Percentiles rank a stretch among this genome's conserved stretches.
phyloP scores from a whole-genome alignment of 2,888 invertebrate genomes.

The Venusia cambrica region DNA sequence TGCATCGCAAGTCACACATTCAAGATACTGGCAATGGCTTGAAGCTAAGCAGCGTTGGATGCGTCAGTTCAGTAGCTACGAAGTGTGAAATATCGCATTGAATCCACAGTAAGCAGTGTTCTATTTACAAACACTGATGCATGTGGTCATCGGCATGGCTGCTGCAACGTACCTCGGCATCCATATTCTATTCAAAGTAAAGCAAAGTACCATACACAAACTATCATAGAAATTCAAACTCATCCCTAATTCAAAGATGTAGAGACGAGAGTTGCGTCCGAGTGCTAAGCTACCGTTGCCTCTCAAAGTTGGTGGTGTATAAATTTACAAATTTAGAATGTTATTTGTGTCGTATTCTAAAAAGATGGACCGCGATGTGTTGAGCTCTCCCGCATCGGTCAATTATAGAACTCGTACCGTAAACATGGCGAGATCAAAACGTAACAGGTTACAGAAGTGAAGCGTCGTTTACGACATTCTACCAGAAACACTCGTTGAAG shows the following conservation, averaged over 20 bases:
- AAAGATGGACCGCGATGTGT: slow-evolving; percentile 80
- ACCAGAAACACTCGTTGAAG: slow-evolving; percentile 25
- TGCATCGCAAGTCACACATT: slow-evolving; percentile 40
- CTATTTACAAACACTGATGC: slow-evolving; percentile 81
- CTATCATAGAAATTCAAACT: slow-evolving; percentile 14
- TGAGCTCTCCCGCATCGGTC: slow-evolving; percentile 80
- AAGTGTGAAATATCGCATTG: slow-evolving; percentile 50
- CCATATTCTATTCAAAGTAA: slow-evolving; percentile 62
- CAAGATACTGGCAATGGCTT: slow-evolving; percentile 32
- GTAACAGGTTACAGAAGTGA: slow-evolving; percentile 43
- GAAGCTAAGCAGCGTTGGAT: slow-evolving; percentile 47
- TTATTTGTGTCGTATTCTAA: slow-evolving; percentile 81
- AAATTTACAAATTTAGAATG: slow-evolving; percentile 79
- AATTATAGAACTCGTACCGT: slow-evolving; percentile 77
- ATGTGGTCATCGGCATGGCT: slow-evolving; percentile 79
- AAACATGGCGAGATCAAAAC: slow-evolving; percentile 56
- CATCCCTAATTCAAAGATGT: slow-evolving; percentile 28
- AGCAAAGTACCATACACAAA: slow-evolving; percentile 43
- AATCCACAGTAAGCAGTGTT: slow-evolving; percentile 58
- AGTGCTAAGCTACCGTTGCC: slow-evolving; percentile 46
- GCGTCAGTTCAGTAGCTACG: slow-evolving; percentile 40
- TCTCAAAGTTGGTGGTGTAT: slow-evolving; percentile 68
- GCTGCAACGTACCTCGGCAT: slow-evolving; percentile 71
- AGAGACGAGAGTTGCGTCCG: slow-evolving; percentile 45
- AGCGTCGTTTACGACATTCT: slow-evolving; percentile 51